A percentile compares a stretch with the other conserved stretches of the same genome.
phyloP scores from a whole-genome alignment of 2,888 invertebrate genomes.

The Heliconius cydno region DNA sequence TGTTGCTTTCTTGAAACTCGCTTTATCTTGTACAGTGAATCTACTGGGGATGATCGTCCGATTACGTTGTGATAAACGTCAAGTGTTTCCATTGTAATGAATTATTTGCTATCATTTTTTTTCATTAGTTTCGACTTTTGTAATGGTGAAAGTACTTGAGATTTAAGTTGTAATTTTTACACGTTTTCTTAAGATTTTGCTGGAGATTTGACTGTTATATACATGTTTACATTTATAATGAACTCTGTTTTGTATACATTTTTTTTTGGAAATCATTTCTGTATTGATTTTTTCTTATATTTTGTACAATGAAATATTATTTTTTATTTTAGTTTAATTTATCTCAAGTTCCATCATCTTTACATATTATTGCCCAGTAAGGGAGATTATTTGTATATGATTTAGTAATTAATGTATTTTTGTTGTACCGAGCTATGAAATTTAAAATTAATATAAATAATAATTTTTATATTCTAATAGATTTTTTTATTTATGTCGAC shows the following conservation, averaged over 20 bases:
- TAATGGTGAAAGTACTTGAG: constrained; percentile 14
- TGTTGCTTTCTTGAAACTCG: constrained; percentile 78
- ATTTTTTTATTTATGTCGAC: constrained; percentile 75
- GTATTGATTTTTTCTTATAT: not conserved
- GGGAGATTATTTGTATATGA: constrained; percentile 82
- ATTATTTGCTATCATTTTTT: constrained; percentile 71
- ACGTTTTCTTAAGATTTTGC: not conserved
- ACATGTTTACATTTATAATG: not conserved
- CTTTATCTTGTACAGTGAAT: constrained; percentile 79
- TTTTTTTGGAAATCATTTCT: too few species aligned
- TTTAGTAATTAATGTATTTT: constrained; percentile 76
- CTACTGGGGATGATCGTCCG: constrained; percentile 75
- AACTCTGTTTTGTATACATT: not conserved
- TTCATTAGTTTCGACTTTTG: constrained; percentile 43
- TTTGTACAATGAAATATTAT: not conserved
- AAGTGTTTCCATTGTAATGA: constrained; percentile 76
- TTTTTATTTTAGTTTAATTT: not conserved
- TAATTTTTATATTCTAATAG: constrained; percentile 70
- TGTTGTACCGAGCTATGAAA: constrained; percentile 74
- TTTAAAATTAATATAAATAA: constrained; percentile 67
- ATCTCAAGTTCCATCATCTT: constrained; percentile 5
- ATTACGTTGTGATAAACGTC: constrained; percentile 82
- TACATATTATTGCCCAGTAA: constrained; percentile 60
- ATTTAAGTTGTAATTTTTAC: not conserved
- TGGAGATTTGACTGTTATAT: not conserved